Conservation (phyloP, 2,797 vertebrate species). For the Oophaga sylvatica region DNA sequence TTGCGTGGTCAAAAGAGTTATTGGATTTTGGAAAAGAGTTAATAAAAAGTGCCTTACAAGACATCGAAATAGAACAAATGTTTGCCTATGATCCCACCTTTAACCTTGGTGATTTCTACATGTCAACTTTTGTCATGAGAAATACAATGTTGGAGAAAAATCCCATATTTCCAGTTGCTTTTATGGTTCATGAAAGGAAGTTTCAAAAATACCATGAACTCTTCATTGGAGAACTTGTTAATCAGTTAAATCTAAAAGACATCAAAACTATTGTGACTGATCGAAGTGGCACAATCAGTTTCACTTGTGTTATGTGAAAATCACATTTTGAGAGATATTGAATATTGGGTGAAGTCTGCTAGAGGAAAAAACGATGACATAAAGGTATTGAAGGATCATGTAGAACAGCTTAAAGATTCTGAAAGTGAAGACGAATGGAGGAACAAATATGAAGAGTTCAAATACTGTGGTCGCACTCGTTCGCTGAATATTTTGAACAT, state of each 20-base stretch:
- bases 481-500: too few relatives aligned
- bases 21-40: too few relatives aligned
- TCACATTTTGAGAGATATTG: slow-evolving; percentile 24
- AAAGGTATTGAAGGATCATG: slow-evolving; percentile 37
- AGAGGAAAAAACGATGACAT: neutral
- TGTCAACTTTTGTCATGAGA: too few relatives aligned
- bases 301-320: slow-evolving; percentile 11
- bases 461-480: too few relatives aligned
- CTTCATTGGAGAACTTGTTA: neutral
- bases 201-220: slow-evolving; percentile 36
- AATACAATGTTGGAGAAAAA: neutral
- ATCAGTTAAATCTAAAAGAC: neutral
- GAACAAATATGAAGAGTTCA: too few relatives aligned
- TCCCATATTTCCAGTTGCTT: slow-evolving; percentile 12
- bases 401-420: slow-evolving; percentile 1
- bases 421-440: neutral
- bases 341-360: slow-evolving; percentile 13
- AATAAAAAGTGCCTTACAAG: too few relatives aligned
- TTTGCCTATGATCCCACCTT: too few relatives aligned
- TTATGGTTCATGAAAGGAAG: slow-evolving; percentile 30
- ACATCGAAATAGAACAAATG: too few relatives aligned
- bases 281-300: neutral
- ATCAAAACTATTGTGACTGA: slow-evolving; percentile 9
- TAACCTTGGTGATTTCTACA: too few relatives aligned
- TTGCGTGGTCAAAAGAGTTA: too few relatives aligned